Base-by-base conservation (phyloP, 2,113 vertebrate species). In the Microtus pennsylvanicus region DNA sequence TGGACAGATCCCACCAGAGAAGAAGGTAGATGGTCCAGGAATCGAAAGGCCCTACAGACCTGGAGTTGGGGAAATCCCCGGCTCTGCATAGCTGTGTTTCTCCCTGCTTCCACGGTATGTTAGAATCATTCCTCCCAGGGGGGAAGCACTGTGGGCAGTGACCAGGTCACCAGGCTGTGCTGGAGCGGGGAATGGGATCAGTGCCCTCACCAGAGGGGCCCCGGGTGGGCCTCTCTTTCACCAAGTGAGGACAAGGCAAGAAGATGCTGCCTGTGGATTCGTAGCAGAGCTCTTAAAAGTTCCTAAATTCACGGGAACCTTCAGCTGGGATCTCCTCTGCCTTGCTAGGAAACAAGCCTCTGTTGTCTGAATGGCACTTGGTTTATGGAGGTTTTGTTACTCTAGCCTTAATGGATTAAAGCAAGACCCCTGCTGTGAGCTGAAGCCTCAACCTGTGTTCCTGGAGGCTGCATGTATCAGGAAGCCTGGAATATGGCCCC, bases 221-320 rank as follows among this genome's bases (percentile, higher is more conserved):
- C 26, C 1, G 10, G 8, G 22, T 42, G 7, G 12, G 22, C 13
- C 19, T 47, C 16, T 21, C 63, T 17, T 63, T 65, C 42, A 63
- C 52, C 33, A 38, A 50, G 24, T 21, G 42, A 55, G 55, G 89
- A 42, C 13, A 21, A 17, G 16, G 21, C 35, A 45, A 50, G 63
- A 72, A 47, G 38, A 4, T 0, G 14, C 33, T 16, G 0, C 28
- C 35, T 45, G 1, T 45, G 55, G 13, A 28, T 30, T 38, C 7
- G 5, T 28, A 38, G 52, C 21, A 24, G 3, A 7, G n/a, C 28
- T 24, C 47, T 65, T 9, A 9, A 13, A 52, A 38, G 14, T 67
- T 9, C 1, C 10, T 1, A 26, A n/a, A 26, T 75, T 13, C 9
- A 8, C 3, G 3, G 26, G 24, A 0, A 1, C 42, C n/a, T 92